phyloP scores from a whole-genome alignment of 1,140 invertebrate genomes.

The Oncopodura yosiiana region DNA sequence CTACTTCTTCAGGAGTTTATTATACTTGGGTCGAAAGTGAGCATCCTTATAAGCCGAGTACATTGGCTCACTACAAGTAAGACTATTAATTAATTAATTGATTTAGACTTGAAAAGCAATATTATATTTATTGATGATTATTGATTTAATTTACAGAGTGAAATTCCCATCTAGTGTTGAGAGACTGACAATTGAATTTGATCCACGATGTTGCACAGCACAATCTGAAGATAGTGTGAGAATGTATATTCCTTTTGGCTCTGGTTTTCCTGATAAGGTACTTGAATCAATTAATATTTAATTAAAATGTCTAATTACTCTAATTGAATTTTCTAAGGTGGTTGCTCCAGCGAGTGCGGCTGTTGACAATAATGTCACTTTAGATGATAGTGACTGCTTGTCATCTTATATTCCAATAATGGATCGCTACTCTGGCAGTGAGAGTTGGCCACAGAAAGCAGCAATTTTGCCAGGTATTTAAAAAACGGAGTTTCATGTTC shows the following conservation, averaged over 20 bases:
- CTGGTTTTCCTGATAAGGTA: slow-evolving; percentile 29
- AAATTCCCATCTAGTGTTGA: slow-evolving; percentile 76
- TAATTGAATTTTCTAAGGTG: no score
- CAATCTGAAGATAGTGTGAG: slow-evolving; percentile 88
- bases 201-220: slow-evolving; percentile 79
- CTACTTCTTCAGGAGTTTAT: slow-evolving; percentile 56
- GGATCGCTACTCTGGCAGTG: slow-evolving; percentile 56
- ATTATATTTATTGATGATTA: slow-evolving; percentile 26
- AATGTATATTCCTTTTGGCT: slow-evolving; percentile 59
- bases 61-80: slow-evolving; percentile 73
- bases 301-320: no score
- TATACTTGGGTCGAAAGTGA: slow-evolving; percentile 91
- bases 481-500: neutral
- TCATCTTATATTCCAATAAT: slow-evolving; percentile 58
- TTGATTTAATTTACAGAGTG: no score
- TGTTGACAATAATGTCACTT: no score
- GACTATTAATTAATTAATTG: slow-evolving; percentile 1
- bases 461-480: slow-evolving; percentile 68
- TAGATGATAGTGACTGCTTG: slow-evolving; percentile 13
- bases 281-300: no score
- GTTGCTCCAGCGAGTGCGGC: no score
- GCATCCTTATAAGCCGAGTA: slow-evolving; percentile 88
- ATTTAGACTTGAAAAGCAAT: neutral
- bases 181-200: slow-evolving; percentile 89
- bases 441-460: slow-evolving; percentile 77